These are phyloP conservation scores for Pempheris klunzingeri DNA, from an alignment of 2,797 vertebrate species.

Conservation along the genomic window DNA sequence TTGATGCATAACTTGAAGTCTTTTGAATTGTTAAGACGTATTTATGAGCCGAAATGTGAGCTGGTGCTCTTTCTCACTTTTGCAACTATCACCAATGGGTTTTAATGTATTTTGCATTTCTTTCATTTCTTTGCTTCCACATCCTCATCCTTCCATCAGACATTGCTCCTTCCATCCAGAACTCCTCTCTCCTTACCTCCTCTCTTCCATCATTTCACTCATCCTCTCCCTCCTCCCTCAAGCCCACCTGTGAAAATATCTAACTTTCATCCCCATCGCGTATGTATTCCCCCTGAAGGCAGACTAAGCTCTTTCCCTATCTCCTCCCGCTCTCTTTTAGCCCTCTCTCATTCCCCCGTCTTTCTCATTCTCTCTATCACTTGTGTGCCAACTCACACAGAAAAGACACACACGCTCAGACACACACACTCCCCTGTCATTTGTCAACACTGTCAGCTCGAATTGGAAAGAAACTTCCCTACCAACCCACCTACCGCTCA, in stretches of 20 bases:
- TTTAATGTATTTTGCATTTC: conserved; percentile 1
- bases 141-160: conserved; percentile 1
- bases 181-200: neutral
- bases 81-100: conserved; percentile 28
- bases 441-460: conserved; percentile 73
- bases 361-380: conserved; percentile 55
- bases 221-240: conserved; percentile 31
- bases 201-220: conserved; percentile 13
- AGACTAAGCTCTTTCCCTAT: conserved; percentile 58
- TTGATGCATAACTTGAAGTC: conserved; percentile 4
- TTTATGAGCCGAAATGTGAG: conserved; percentile 14
- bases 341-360: conserved; percentile 48
- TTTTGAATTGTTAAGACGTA: conserved; percentile 23
- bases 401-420: conserved; percentile 55
- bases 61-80: neutral
- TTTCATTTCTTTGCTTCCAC: neutral
- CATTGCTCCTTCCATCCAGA: conserved; percentile 14
- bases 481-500: conserved; percentile 29
- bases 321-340: conserved; percentile 45
- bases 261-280: conserved; percentile 55
- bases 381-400: conserved; percentile 49
- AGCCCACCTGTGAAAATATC: conserved; percentile 58
- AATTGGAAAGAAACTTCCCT: conserved; percentile 61
- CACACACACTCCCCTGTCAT: conserved; percentile 64
- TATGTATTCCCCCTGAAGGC: conserved; percentile 64